A percentile compares a stretch with the other conserved stretches of the same genome.
Evolutionary conservation across 2,888 invertebrate species (phyloP).

Genomic region (Antheraea assamensis): DNA sequence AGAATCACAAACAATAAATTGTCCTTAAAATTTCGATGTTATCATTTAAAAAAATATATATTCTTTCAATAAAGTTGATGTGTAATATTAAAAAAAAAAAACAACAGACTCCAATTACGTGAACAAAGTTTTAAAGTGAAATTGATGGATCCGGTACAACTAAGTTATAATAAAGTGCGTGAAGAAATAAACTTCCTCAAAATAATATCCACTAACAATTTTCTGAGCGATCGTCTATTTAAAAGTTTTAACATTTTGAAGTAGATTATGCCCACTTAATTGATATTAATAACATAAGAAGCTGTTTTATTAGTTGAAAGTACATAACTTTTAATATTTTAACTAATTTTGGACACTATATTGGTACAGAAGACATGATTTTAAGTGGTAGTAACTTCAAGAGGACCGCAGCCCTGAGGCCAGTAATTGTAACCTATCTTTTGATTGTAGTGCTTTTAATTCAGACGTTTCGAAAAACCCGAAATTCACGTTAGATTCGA

Average conservation of each 20-base stretch:
- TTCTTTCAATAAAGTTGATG: not conserved
- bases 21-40: not conserved
- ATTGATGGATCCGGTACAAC: slow-evolving; percentile 51
- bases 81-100: not conserved
- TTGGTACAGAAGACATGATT: too few species aligned
- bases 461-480: not conserved
- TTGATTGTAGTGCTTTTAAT: not conserved
- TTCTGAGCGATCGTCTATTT: slow-evolving; percentile 49
- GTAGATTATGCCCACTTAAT: slow-evolving; percentile 15
- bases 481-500: not conserved
- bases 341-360: too few species aligned
- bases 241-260: slow-evolving; percentile 28
- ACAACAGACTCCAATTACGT: slow-evolving; percentile 22
- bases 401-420: too few species aligned
- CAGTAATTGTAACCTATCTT: not conserved
- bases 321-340: not conserved
- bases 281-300: slow-evolving; percentile 11
- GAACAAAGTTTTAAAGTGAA: slow-evolving; percentile 47
- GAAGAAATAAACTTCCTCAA: slow-evolving; percentile 13
- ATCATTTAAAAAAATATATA: not conserved
- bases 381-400: too few species aligned
- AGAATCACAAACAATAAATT: not conserved
- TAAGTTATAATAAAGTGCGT: slow-evolving; percentile 37
- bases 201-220: slow-evolving; percentile 28
- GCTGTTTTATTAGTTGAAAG: not conserved